Base-by-base conservation (phyloP, 2,888 invertebrate genomes). In the Acronicta psi region DNA sequence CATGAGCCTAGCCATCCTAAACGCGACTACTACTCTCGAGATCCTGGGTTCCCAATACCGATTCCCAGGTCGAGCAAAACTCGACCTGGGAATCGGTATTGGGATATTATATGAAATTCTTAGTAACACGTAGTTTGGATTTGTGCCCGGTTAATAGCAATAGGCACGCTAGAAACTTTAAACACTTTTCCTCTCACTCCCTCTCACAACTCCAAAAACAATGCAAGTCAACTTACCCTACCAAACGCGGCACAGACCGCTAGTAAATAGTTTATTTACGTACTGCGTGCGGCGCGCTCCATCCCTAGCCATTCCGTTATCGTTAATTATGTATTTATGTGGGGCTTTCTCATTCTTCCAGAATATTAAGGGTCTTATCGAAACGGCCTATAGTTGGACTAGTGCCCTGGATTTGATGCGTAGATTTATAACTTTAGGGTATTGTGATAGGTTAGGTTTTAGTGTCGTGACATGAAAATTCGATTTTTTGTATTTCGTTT, bases 241-340 rank as follows among this genome's bases (percentile, higher is more conserved):
- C 41, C 31, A 42, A 74, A 75, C 61, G 69, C 50, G 38, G 63
- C 76, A 63, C 53, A 47, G n/a, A 60, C 58, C 73, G 29, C 59
- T 45, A 66, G 58, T 73, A 61, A 73, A 73, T 77, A 76, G 73
- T 79, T 77, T 76, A 77, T 77, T 75, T 70, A 68, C 61, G 64
- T 68, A 51, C 51, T 53, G 60, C 67, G 59, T 67, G 56, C 57
- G 56, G 60, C 38, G 36, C 63, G 69, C 65, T 60, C 59, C 41
- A 59, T 69, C 55, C 69, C 59, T 56, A 58, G 64, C 81, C 67
- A 67, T 74, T 74, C 62, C 69, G 58, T 62, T 73, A 66, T 69
- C 69, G 72, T 81, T 81, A 78, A 81, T 81, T 82, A 83, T 81
- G 70, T 75, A 82, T 75, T 62, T 70, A 73, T 62, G 73, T 66